Base-by-base conservation (phyloP, 1,140 invertebrate species). In the Campoletis sonorensis region DNA sequence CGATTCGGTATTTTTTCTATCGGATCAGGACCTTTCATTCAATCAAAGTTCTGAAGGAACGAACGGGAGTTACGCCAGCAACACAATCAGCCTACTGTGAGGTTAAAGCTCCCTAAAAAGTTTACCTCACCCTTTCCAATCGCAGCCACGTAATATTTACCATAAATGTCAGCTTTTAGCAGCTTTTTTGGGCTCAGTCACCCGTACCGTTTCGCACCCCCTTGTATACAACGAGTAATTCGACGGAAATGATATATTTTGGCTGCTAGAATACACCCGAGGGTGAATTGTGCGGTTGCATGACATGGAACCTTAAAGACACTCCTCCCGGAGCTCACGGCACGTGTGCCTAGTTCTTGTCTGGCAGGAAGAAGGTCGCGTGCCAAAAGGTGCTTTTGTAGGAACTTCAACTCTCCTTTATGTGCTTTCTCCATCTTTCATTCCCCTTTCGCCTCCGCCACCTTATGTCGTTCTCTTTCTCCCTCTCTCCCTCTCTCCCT, bases 251-350 rank as follows among this genome's bases (percentile, higher is more conserved):
- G 33, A 70, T n/a, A 70, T 72, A 45, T 72, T 45, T 49, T 49
- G 33, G 33, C 18, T 49, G 51, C 1, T 8, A 54, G 18, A n/a
- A 54, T 54, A 54, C 54, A 64, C 21, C 2, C 18, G 21, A 49
- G 71, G 30, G 10, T 26, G 40, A 49, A 77, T 61, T 64, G 73
- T 64, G 73, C 61, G 27, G 54, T 80, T 72, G 49, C 79, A 54
- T 86, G 86, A 86, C 85, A 72, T 61, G 40, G 51, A 78, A 80
- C 40, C 82, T 85, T 84, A 85, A 86, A 81, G 82, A 80, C 82
- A 83, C 73, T 73, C 68, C 23, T 33, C 33, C 18, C 15, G 21
- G 51, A n/a, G 51, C 51, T 54, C 51, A 54, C 51, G 51, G 51
- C n/a, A 23, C 23, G 61, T 64, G n/a, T 64, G 61, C 54, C 54